phyloP scores from a whole-genome alignment of 2,888 invertebrate genomes.

The Spodoptera littoralis region DNA sequence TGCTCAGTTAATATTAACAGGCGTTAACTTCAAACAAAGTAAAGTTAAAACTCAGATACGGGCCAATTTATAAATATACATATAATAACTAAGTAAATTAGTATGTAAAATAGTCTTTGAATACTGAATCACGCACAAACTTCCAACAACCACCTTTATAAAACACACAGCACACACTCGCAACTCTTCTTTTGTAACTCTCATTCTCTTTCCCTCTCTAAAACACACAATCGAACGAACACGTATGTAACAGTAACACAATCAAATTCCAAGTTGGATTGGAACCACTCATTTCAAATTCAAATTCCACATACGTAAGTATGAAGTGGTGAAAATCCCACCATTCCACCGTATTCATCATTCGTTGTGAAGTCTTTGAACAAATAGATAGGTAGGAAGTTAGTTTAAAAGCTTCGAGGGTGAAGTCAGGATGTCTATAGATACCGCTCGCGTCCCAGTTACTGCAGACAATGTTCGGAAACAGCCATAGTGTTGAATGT shows the following conservation, averaged over 20 bases:
- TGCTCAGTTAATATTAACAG: too few species aligned
- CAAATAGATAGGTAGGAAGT: slow-evolving; percentile 53
- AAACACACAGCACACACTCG: too few species aligned
- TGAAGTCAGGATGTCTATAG: slow-evolving; percentile 34
- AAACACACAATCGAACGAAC: slow-evolving; percentile 25
- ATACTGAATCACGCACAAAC: too few species aligned
- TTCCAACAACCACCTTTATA: too few species aligned
- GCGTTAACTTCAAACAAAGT: too few species aligned
- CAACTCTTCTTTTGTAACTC: too few species aligned
- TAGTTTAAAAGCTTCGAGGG: slow-evolving; percentile 53
- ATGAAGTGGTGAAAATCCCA: slow-evolving; percentile 62
- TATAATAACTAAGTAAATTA: too few species aligned
- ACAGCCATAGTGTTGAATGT: too few species aligned
- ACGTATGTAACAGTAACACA: slow-evolving; percentile 21
- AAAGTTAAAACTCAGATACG: too few species aligned
- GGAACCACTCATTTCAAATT: slow-evolving; percentile 69
- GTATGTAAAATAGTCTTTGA: too few species aligned
- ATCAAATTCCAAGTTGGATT: slow-evolving; percentile 48
- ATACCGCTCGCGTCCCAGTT: slow-evolving; percentile 13
- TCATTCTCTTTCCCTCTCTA: background rate
- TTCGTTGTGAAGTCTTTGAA: slow-evolving; percentile 54
- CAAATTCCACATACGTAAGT: slow-evolving; percentile 69
- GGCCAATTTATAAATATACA: too few species aligned
- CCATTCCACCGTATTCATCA: slow-evolving; percentile 52
- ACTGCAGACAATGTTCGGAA: too few species aligned